Evolutionary conservation across 2,113 vertebrate genomes (phyloP).

Genomic region (Pollachius pollachius): DNA sequence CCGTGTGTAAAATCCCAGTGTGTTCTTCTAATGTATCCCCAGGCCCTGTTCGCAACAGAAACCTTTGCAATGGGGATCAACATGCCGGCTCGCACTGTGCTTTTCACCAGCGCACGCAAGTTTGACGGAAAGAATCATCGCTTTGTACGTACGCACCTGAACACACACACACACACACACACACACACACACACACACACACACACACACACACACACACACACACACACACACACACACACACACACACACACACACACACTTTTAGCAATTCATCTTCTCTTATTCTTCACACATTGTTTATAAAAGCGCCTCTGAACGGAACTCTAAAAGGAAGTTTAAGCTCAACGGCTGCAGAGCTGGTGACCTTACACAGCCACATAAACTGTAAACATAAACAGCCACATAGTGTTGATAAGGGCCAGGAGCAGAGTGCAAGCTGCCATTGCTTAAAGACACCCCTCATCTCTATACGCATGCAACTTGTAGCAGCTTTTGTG

Average conservation of each 20-base stretch:
- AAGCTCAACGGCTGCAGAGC: no score
- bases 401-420: conserved; percentile 70
- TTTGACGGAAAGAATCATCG: conserved; percentile 96
- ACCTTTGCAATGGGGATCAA: conserved; percentile 99
- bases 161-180: not conserved
- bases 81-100: conserved; percentile 96
- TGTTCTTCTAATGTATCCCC: conserved; percentile 34
- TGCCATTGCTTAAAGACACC: conserved; percentile 45
- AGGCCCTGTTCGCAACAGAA: conserved; percentile 98
- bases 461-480: conserved; percentile 23
- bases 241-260: no score
- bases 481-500: conserved; percentile 4
- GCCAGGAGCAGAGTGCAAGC: conserved; percentile 38
- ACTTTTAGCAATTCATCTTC: no score
- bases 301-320: no score
- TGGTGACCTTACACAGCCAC: conserved; percentile 32
- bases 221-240: no score
- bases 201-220: no score
- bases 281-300: no score
- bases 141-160: conserved; percentile 79
- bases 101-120: conserved; percentile 97
- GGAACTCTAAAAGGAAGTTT: no score
- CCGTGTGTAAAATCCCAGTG: no score
- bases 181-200: no score
- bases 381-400: conserved; percentile 36